Evolutionary conservation across 2,113 vertebrate genomes (phyloP), one percentile per base, ranked within the genome.

Genomic region (Perca fluviatilis): DNA sequence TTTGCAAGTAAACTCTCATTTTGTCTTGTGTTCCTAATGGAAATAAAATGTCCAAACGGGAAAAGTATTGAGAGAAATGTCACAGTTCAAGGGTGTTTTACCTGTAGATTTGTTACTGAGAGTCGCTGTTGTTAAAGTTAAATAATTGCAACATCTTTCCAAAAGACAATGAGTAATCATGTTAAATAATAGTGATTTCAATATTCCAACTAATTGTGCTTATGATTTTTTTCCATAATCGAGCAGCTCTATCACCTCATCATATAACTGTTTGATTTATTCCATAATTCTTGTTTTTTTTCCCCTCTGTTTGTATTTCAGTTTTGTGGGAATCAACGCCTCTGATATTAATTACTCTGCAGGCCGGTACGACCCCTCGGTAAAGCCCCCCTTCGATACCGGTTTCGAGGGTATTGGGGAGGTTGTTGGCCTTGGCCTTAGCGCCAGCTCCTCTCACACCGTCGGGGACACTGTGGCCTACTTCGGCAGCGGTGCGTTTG

Each of bases 331-430:
- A 89, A 95, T 98, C 92, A 99, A 98, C 70, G 97, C 98, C 25
- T 97, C 97, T 53, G 98, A 99, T 86, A 97, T 98, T 92, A 99
- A 98, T 95, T 97, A 97, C 90, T 95, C 97, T 0, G 97, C 98
- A 0, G 98, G 97, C 61, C 96, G 97, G 12, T 99, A 98, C 5
- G 94, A 98, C 74, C 40, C 95, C 0, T 95, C 96, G 0, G 86
- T 95, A 88, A 96, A 96, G 86, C 95, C 96, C 67, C 97, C 97
- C 1, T 98, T 98, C 51, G 96, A 97, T 18, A 74, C 92, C 46
- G 97, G 97, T 19, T 98, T 99, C 47, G 97, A 99, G 95, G 98
- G 97, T 47, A 85, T 98, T 0, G 97, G 98, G 3, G 97, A 98
- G 76, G 97, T 99, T 40, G 97, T 98, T 14, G 97, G 96, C 0